A percentile compares a stretch with the other conserved stretches of the same genome.
Conservation (phyloP, 2,888 invertebrate species). For the Adelphocoris suturalis region DNA sequence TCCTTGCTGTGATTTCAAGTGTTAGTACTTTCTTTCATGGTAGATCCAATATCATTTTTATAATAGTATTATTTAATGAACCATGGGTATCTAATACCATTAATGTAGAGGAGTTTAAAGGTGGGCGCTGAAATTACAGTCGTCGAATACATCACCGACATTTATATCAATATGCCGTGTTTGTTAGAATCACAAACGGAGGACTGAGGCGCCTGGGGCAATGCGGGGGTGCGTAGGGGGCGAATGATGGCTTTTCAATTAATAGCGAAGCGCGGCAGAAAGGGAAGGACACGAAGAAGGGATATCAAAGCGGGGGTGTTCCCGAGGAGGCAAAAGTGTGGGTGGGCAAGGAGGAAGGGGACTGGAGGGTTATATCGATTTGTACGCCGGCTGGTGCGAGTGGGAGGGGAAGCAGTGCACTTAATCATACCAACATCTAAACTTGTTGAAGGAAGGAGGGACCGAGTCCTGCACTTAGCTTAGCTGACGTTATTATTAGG, state of each 20-base stretch:
- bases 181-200: slow-evolving; percentile 5
- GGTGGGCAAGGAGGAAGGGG: neutral
- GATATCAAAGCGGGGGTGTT: neutral
- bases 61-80: too few relatives aligned
- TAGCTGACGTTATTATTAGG: slow-evolving; percentile 30
- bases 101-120: too few relatives aligned
- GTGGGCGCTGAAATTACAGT: too few relatives aligned
- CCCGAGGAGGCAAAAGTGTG: neutral
- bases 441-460: slow-evolving; percentile 48
- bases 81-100: too few relatives aligned
- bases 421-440: slow-evolving; percentile 44
- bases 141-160: neutral
- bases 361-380: slow-evolving; percentile 21
- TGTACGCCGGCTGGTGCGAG: slow-evolving; percentile 43
- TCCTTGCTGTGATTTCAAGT: too few relatives aligned
- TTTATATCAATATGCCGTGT: neutral
- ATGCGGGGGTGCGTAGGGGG: neutral
- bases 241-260: slow-evolving; percentile 47
- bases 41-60: too few relatives aligned
- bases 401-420: slow-evolving; percentile 12
- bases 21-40: too few relatives aligned
- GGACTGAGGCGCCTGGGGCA: neutral
- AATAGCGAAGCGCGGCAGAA: slow-evolving; percentile 19
- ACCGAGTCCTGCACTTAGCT: slow-evolving; percentile 31
- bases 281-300: slow-evolving; percentile 23